phyloP scores from a whole-genome alignment of 53 echinoderm and acorn worm species.

The Paelopatides confundens region DNA sequence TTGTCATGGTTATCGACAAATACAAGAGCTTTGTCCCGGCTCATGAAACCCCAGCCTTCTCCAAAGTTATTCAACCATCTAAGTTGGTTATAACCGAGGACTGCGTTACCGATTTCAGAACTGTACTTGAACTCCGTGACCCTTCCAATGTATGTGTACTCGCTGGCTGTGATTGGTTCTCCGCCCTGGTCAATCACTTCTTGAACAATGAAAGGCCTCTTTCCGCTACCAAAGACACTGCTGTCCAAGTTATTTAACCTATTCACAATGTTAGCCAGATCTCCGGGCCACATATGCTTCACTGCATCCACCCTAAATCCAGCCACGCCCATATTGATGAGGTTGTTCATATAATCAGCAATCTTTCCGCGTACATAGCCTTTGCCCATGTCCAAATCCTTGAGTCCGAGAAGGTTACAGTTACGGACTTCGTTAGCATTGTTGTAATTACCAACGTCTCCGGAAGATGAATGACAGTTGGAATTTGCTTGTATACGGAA shows the following conservation, averaged over 20 bases:
- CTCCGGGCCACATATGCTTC: conserved; percentile 99
- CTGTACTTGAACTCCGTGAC: conserved; percentile 96
- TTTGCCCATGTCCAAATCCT: conserved; percentile 72
- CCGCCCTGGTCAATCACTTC: conserved; percentile 92
- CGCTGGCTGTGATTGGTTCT: conserved; percentile 74
- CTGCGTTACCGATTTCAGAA: conserved; percentile 32
- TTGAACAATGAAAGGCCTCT: conserved; percentile 78
- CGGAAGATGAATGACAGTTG: conserved; percentile 58
- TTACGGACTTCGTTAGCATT: conserved; percentile 69
- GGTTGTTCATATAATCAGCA: conserved; percentile 73
- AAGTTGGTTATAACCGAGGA: conserved; percentile 56
- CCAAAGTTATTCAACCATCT: conserved; percentile 77
- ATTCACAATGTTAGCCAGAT: conserved; percentile 61
- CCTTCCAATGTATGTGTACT: conserved; percentile 80
- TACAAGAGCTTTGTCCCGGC: conserved; percentile 62
- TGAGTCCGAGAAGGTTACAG: conserved; percentile 82
- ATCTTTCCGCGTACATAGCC: conserved; percentile 77
- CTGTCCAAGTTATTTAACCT: conserved; percentile 76
- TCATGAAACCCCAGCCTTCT: conserved; percentile 79
- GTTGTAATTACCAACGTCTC: conserved; percentile 74
- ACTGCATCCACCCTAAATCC: conserved; percentile 93
- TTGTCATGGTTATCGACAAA: conserved; percentile 99
- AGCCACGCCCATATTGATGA: conserved; percentile 79
- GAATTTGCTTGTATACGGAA: conserved; percentile 65
- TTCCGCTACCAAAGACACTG: conserved; percentile 50